These are phyloP conservation scores for Parus major DNA, from an alignment of 2,113 vertebrate species.

Conservation along the genomic window DNA sequence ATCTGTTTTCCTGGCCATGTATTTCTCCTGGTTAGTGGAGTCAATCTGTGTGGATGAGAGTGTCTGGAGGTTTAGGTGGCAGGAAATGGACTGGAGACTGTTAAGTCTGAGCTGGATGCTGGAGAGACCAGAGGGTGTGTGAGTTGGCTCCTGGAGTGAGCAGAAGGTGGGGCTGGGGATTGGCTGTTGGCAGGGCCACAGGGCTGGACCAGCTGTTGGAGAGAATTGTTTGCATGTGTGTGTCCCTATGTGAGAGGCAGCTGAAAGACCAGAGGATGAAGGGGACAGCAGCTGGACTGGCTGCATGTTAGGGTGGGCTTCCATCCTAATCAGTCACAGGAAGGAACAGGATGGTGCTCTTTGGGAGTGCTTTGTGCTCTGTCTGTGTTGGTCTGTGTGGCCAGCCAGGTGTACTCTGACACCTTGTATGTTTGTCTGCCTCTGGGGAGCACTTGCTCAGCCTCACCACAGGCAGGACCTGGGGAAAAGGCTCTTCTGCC, in stretches of 20 bases:
- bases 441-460: not conserved
- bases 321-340: not conserved
- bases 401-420: not conserved
- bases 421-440: fast-evolving
- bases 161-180: not conserved
- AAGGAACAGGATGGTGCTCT: not conserved
- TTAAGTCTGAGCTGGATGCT: not conserved
- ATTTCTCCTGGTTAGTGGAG: not conserved
- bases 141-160: not conserved
- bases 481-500: not conserved
- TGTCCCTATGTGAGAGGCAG: not conserved
- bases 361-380: not conserved
- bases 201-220: not conserved
- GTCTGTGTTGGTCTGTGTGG: not conserved
- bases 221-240: not conserved
- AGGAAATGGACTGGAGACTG: not conserved
- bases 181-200: not conserved
- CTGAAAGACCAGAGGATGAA: not conserved
- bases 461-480: not conserved
- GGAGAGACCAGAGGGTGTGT: not conserved
- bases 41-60: not conserved
- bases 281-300: not conserved
- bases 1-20: not conserved
- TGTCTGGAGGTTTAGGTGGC: not conserved
- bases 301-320: not conserved